Evolutionary conservation across 2,113 vertebrate species (phyloP).

Genomic region (Oreochromis tanganicae): DNA sequence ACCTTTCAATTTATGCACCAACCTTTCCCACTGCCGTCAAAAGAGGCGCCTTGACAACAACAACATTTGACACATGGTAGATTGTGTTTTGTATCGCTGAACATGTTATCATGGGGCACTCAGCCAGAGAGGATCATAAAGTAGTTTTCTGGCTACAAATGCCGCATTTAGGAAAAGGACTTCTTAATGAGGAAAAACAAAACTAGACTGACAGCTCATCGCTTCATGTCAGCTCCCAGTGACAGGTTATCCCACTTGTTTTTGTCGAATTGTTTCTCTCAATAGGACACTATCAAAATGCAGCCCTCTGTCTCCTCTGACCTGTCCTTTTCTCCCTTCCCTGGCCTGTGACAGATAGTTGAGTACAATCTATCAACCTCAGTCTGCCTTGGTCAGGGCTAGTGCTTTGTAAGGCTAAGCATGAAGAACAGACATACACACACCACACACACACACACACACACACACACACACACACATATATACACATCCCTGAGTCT

Average conservation of each 20-base stretch:
- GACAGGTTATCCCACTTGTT: conserved; percentile 41
- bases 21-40: background rate
- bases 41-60: conserved; percentile 24
- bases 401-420: conserved; percentile 15
- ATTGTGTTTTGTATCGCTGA: conserved; percentile 38
- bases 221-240: conserved; percentile 22
- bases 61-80: conserved; percentile 49
- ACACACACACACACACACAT: background rate
- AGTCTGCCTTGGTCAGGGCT: conserved; percentile 7
- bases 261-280: conserved; percentile 29
- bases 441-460: background rate
- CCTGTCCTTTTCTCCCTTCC: conserved; percentile 18
- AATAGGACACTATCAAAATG: conserved; percentile 51
- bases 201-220: conserved; percentile 58
- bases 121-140: background rate
- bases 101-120: conserved; percentile 13
- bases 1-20: conserved; percentile 21
- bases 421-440: background rate
- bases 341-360: conserved; percentile 51
- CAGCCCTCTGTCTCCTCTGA: conserved; percentile 16
- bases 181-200: conserved; percentile 59
- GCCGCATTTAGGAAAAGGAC: conserved; percentile 41
- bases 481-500: conserved; percentile 4
- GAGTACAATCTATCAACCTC: conserved; percentile 56
- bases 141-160: conserved; percentile 9